These are phyloP conservation scores for Lichenostomus cassidix DNA, from an alignment of 2,113 vertebrate species.

Conservation along the genomic window DNA sequence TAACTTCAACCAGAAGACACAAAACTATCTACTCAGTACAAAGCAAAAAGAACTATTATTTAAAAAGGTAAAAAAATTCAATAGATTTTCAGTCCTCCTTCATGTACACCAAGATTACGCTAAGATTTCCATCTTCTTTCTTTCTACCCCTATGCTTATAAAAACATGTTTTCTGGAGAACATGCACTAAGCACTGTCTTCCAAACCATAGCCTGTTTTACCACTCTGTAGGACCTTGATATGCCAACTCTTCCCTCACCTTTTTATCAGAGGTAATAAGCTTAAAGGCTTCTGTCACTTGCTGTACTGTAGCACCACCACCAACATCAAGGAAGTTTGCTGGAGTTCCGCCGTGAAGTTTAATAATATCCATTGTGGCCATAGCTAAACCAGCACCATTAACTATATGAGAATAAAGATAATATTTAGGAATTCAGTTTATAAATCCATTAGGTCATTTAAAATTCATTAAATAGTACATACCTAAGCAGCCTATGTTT, in stretches of 20 bases:
- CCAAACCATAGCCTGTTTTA: neutral
- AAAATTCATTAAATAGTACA: neutral
- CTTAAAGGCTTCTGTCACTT: slow-evolving; percentile 99
- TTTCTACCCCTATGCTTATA: neutral
- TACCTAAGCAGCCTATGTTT: slow-evolving; percentile 95
- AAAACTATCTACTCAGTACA: neutral
- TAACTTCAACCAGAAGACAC: neutral
- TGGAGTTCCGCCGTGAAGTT: slow-evolving; percentile 95
- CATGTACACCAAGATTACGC: neutral
- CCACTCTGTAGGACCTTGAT: neutral
- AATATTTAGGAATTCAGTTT: slow-evolving; percentile 32
- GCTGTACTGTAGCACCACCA: slow-evolving; percentile 94
- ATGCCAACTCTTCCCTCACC: slow-evolving; percentile 72
- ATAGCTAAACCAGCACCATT: slow-evolving; percentile 98
- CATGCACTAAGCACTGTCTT: neutral
- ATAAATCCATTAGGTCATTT: neutral
- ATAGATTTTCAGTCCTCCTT: neutral
- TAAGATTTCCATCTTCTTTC: neutral
- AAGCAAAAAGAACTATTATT: neutral
- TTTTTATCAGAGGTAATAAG: slow-evolving; percentile 98
- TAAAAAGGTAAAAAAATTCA: neutral
- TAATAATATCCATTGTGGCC: slow-evolving; percentile 99
- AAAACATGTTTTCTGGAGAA: neutral
- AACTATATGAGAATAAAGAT: slow-evolving; percentile 72
- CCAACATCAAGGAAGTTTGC: slow-evolving; percentile 99